Evolutionary conservation across 2,797 vertebrate genomes (phyloP).

Genomic region (Anas bahamensis): DNA sequence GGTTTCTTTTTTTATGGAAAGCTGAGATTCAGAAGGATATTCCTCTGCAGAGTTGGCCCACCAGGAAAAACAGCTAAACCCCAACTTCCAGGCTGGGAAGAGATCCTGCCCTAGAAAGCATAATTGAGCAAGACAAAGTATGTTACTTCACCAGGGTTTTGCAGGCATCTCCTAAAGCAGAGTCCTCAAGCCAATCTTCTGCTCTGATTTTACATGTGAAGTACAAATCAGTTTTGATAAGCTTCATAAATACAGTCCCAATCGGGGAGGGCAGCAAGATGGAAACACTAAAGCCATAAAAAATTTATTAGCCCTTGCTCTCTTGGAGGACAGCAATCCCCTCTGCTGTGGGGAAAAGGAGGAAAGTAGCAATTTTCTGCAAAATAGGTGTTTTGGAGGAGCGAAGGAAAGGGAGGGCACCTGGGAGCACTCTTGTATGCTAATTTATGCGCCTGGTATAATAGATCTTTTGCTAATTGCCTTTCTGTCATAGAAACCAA

Average conservation of each 20-base stretch:
- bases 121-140: neutral
- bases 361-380: slow-evolving; percentile 31
- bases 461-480: slow-evolving; percentile 67
- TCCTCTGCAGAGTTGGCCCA: neutral
- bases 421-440: slow-evolving; percentile 61
- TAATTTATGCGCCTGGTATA: slow-evolving; percentile 57
- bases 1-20: slow-evolving; percentile 1
- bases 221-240: neutral
- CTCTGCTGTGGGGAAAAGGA: neutral
- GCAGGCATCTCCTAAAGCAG: neutral
- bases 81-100: neutral
- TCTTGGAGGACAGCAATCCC: neutral
- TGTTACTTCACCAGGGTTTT: neutral
- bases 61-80: neutral
- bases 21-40: neutral
- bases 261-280: neutral
- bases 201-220: neutral
- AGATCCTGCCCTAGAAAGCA: neutral
- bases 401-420: slow-evolving; percentile 39
- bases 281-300: slow-evolving; percentile 5
- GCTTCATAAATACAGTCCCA: neutral
- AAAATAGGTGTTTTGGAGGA: slow-evolving; percentile 54
- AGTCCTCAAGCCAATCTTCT: neutral
- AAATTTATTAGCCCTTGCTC: neutral
- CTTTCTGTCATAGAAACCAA: slow-evolving; percentile 65